Conservation (phyloP, 2,888 invertebrate species). For the Synanthedon vespiformis region DNA sequence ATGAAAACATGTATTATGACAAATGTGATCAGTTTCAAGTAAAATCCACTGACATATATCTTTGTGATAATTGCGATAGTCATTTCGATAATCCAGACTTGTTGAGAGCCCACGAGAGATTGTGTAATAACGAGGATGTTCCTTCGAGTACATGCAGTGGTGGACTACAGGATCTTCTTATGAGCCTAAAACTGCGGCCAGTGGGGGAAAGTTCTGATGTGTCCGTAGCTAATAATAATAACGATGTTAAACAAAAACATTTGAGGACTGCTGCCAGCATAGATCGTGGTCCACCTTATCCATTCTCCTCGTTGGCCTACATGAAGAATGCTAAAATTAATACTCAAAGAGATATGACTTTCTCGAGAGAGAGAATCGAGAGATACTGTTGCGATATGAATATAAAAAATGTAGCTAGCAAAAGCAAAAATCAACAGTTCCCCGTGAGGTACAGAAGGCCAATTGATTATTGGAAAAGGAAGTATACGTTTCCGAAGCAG, state of each 20-base stretch:
- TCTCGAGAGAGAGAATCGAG: slow-evolving; percentile 51
- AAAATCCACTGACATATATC: slow-evolving; percentile 76
- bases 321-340: slow-evolving; percentile 42
- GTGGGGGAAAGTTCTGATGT: slow-evolving; percentile 18
- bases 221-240: slow-evolving; percentile 11
- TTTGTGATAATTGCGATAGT: slow-evolving; percentile 82
- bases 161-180: slow-evolving; percentile 46
- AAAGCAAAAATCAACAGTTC: slow-evolving; percentile 48
- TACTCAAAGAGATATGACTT: slow-evolving; percentile 36
- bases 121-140: slow-evolving; percentile 43
- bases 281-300: slow-evolving; percentile 56
- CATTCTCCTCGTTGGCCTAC: slow-evolving; percentile 62
- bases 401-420: slow-evolving; percentile 42
- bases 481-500: slow-evolving; percentile 49
- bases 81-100: slow-evolving; percentile 71
- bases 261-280: slow-evolving; percentile 38
- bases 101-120: slow-evolving; percentile 53
- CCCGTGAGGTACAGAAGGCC: slow-evolving; percentile 54
- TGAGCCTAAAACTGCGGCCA: slow-evolving; percentile 45
- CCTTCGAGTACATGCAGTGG: slow-evolving; percentile 30
- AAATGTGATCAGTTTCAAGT: slow-evolving; percentile 55
- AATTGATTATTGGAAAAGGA: slow-evolving; percentile 58
- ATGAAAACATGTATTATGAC: slow-evolving; percentile 76
- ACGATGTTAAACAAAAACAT: slow-evolving; percentile 34
- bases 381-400: slow-evolving; percentile 48